Percentiles rank a stretch among this genome's conserved stretches.
phyloP scores from a whole-genome alignment of 2,113 vertebrate genomes.

The Vireo altiloquus region DNA sequence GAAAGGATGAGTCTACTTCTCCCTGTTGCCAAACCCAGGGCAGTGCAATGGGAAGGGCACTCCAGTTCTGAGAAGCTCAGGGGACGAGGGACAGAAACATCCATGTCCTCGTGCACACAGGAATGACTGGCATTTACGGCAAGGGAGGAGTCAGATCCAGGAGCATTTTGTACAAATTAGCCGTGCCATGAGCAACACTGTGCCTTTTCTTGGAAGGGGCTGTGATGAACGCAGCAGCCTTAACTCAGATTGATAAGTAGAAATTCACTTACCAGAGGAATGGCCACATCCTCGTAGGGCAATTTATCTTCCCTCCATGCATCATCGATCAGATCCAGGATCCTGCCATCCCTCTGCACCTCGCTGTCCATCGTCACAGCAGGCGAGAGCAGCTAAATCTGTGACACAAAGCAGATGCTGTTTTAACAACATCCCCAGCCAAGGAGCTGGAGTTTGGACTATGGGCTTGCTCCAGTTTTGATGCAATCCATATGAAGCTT shows the following conservation, averaged over 20 bases:
- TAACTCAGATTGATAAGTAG: neutral
- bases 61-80: neutral
- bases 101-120: neutral
- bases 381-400: neutral
- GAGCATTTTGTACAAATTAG: neutral
- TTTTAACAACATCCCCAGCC: neutral
- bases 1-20: neutral
- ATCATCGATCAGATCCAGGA: conserved; percentile 94
- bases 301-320: conserved; percentile 95
- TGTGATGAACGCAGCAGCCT: neutral
- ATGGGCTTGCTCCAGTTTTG: neutral
- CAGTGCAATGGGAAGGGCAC: neutral
- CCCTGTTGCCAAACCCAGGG: neutral
- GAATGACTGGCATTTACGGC: neutral
- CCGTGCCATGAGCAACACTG: neutral
- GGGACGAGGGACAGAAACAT: neutral
- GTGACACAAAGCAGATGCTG: neutral
- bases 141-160: neutral
- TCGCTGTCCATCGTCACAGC: conserved; percentile 88
- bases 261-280: conserved; percentile 85
- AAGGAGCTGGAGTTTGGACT: neutral
- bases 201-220: neutral
- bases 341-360: conserved; percentile 92
- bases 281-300: conserved; percentile 94
- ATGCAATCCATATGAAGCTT: neutral